These are phyloP conservation scores for Cromileptes altivelis DNA, from an alignment of 2,113 vertebrate genomes.

Conservation along the genomic window DNA sequence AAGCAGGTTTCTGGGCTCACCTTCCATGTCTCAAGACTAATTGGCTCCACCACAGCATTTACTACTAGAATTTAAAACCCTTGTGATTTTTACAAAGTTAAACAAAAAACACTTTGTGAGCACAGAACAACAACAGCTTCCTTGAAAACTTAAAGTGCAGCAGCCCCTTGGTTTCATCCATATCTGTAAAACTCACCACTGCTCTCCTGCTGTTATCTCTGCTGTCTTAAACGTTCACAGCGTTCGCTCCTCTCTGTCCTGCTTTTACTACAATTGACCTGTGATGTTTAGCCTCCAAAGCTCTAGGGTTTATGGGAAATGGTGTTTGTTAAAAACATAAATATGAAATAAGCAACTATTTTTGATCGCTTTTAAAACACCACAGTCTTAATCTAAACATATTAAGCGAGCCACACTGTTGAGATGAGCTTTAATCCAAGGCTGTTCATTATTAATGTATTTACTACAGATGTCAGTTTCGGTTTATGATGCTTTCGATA, in stretches of 20 bases:
- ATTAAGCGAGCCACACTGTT: not conserved
- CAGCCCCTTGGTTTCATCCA: no score
- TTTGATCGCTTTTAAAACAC: not conserved
- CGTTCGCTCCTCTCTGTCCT: not conserved
- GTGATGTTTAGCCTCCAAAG: not conserved
- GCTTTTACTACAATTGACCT: not conserved
- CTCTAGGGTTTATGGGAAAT: no score
- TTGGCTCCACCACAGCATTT: no score
- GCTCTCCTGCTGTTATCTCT: no score
- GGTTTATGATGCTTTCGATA: no score
- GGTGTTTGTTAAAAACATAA: not conserved
- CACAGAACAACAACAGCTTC: no score
- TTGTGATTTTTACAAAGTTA: no score
- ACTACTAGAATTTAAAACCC: no score
- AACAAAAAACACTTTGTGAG: no score
- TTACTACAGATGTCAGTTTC: not conserved
- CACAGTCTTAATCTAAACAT: not conserved
- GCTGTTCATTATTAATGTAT: not conserved
- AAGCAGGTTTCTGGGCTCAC: not conserved
- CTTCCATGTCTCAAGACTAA: not conserved
- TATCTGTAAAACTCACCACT: no score
- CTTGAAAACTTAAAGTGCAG: no score
- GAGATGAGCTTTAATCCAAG: not conserved
- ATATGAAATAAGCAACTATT: not conserved
- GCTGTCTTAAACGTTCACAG: no score